These are phyloP conservation scores for Ochropacha duplaris DNA, from an alignment of 2,888 invertebrate genomes.

Conservation along the genomic window DNA sequence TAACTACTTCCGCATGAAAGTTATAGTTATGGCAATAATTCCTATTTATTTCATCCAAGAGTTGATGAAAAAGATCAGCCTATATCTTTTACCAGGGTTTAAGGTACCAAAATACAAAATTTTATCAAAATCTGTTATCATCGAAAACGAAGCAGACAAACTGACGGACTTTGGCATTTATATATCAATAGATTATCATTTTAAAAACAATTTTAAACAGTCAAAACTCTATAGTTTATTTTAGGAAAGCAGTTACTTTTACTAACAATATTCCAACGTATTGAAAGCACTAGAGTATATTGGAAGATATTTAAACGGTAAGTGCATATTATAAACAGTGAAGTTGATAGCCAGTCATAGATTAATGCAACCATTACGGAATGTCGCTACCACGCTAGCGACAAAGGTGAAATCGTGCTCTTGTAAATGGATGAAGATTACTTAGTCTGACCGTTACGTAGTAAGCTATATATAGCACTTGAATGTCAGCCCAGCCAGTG, in stretches of 20 bases:
- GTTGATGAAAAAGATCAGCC: no score
- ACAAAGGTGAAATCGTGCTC: constrained; percentile 57
- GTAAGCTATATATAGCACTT: constrained; percentile 15
- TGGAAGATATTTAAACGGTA: constrained; percentile 35
- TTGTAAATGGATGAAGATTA: constrained; percentile 43
- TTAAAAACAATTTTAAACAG: not conserved
- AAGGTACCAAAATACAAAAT: no score
- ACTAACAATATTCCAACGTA: not conserved
- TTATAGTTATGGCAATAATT: no score
- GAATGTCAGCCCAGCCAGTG: not conserved
- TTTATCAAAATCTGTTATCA: no score
- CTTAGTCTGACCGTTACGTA: constrained; percentile 22
- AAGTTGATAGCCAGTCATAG: constrained; percentile 42
- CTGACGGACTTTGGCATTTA: no score
- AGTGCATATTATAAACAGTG: constrained; percentile 36
- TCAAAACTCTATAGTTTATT: not conserved
- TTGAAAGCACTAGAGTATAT: not conserved
- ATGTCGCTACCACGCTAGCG: constrained; percentile 36
- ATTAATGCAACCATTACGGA: constrained; percentile 50
- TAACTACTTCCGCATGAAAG: no score
- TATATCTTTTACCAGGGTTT: no score
- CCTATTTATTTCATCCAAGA: no score
- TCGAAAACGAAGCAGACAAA: no score
- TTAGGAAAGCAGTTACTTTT: not conserved
- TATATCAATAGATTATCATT: no score